Evolutionary conservation across 2,888 invertebrate species (phyloP), one percentile per base, ranked within the genome.

Genomic region (Synergus japonicus): DNA sequence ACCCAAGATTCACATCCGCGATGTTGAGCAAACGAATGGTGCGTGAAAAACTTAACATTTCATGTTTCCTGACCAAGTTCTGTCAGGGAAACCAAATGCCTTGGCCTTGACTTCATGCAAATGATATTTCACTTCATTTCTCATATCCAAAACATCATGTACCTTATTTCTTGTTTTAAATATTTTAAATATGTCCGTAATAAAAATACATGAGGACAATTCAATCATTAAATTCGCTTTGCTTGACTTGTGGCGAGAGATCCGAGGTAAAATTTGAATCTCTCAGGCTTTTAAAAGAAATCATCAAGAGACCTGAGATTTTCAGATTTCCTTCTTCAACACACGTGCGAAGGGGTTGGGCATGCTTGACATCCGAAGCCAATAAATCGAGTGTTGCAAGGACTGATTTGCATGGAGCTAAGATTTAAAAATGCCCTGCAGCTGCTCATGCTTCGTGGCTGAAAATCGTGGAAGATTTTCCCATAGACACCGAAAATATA

Each of bases 351-450:
- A 69, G 37, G 46, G 77, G 79, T 41, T 77, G 66, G 76, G 81
- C 81, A 79, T 82, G 83, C 81, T 78, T 84, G 84, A 85, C 87
- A 85, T 82, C 79, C 83, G 86, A 87, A 86, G 85, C 87, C 86
- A 87, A 88, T 88, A 88, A 88, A 88, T 88, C 83, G 86, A 85
- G 85, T 81, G 79, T 80, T 82, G 84, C 83, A 83, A 81, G 81
- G 77, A 79, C 88, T 88, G 80, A 91, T 91, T 91, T 91, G 91
- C 91, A 91, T 91, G 87, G 86, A 91, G 91, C 90, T 89, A 83
- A 87, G 86, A 86, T 79, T 84, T 85, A 84, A 86, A 86, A 87
- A 84, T 80, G 78, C 76, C 44, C 63, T 66, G 83, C 86, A 87
- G 87, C 87, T 87, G 87, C 84, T 46, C 65, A 58, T 80, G 64